Evolutionary conservation across 2,797 vertebrate species (phyloP).

Genomic region (Thamnophis elegans): DNA sequence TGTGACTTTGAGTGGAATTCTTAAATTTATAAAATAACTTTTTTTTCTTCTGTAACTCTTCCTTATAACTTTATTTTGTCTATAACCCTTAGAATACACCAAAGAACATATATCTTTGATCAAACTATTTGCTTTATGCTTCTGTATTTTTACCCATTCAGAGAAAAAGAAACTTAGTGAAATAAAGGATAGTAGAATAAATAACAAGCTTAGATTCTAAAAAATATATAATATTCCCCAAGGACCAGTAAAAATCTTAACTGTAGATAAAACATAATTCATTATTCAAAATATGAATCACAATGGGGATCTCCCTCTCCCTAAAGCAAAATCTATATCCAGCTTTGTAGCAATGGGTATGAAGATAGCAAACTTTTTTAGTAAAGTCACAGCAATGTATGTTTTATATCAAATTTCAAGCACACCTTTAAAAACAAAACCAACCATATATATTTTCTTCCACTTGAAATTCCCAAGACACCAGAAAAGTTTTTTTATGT

Average conservation of each 20-base stretch:
- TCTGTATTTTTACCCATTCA: not conserved
- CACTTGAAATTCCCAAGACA: not conserved
- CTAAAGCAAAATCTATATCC: conserved; percentile 14
- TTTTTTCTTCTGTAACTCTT: not conserved
- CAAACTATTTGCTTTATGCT: not conserved
- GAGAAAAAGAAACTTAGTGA: not conserved
- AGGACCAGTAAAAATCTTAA: not conserved
- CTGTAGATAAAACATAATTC: not conserved
- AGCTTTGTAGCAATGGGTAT: conserved; percentile 17
- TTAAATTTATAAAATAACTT: not conserved
- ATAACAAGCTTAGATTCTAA: conserved; percentile 4
- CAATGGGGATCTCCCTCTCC: rapidly evolving
- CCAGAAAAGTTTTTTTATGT: conserved; percentile 34
- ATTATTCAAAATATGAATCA: conserved; percentile 36
- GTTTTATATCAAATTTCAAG: conserved; percentile 17
- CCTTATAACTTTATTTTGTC: not conserved
- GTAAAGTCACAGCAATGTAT: not conserved
- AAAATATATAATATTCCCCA: not conserved
- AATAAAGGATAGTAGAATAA: not conserved
- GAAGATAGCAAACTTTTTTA: not conserved
- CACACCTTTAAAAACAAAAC: not conserved
- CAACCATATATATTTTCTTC: conserved; percentile 5
- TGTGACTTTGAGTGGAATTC: not conserved
- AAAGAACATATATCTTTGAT: not conserved
- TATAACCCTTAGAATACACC: not conserved